Conservation (phyloP, 2,797 vertebrate genomes). For the Melanotaenia boesemani region DNA sequence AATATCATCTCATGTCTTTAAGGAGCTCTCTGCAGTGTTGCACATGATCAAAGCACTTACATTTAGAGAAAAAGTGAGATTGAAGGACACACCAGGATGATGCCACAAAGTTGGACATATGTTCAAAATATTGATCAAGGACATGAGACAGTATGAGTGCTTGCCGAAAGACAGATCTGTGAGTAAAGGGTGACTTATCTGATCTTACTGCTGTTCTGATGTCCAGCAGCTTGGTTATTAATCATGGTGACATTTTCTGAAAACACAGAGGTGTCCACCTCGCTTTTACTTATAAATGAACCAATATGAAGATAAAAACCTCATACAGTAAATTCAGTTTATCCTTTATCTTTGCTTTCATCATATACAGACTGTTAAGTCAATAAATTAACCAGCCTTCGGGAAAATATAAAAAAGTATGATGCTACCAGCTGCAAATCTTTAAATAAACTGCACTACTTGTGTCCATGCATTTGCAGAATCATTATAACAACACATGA, state of each 20-base stretch:
- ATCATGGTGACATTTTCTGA: constrained; percentile 5
- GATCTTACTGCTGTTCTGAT: background rate
- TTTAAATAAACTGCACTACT: too few species aligned
- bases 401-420: background rate
- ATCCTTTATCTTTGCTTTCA: too few species aligned
- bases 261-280: background rate
- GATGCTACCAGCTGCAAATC: too few species aligned
- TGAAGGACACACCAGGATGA: background rate
- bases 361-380: too few species aligned
- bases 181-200: background rate
- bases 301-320: background rate
- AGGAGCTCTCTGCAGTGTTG: background rate
- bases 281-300: background rate
- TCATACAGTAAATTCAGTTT: background rate
- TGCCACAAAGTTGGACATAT: background rate
- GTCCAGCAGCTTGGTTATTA: background rate
- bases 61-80: background rate
- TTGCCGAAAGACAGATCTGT: background rate
- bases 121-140: background rate
- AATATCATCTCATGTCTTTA: background rate
- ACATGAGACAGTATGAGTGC: background rate
- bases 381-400: too few species aligned
- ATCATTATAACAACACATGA: too few species aligned
- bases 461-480: too few species aligned
- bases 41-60: background rate